phyloP scores from a whole-genome alignment of 2,888 invertebrate genomes.

The Criorhina ranunculi region DNA sequence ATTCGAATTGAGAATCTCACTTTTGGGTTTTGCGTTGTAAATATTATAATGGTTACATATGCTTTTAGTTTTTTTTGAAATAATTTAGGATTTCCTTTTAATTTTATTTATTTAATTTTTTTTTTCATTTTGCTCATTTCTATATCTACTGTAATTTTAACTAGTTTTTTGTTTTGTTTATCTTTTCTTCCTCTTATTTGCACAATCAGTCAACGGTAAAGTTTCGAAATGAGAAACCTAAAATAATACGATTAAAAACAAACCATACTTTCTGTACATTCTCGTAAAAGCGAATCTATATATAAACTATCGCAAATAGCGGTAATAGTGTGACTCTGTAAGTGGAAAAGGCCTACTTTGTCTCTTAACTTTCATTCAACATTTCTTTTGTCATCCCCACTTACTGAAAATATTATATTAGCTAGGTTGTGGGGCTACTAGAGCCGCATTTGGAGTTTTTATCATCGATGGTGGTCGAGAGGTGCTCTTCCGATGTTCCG shows the following conservation, averaged over 20 bases:
- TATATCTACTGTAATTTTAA: constrained; percentile 20
- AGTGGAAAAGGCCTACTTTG: constrained; percentile 67
- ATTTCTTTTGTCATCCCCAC: constrained; percentile 77
- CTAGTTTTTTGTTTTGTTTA: constrained; percentile 10
- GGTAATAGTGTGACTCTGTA: constrained; percentile 61
- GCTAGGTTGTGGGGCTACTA: constrained; percentile 79
- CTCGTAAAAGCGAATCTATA: constrained; percentile 46
- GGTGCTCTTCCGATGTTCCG: constrained; percentile 71
- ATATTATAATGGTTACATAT: constrained; percentile 39
- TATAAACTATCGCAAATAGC: constrained; percentile 48
- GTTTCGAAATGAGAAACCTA: constrained; percentile 32
- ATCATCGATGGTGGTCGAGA: constrained; percentile 78
- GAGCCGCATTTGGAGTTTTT: constrained; percentile 77
- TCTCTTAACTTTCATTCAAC: constrained; percentile 55
- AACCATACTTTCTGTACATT: constrained; percentile 68
- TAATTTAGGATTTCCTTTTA: constrained; percentile 25
- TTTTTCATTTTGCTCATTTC: constrained; percentile 44
- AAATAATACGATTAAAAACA: constrained; percentile 42
- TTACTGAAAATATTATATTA: constrained; percentile 78
- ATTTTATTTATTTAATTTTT: too few relatives aligned
- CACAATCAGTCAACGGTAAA: constrained; percentile 67
- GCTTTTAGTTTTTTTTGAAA: constrained; percentile 21
- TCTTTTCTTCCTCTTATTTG: constrained; percentile 37
- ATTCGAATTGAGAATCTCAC: constrained; percentile 59
- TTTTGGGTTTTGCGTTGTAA: constrained; percentile 41